Evolutionary conservation across 2,797 vertebrate genomes (phyloP).

Genomic region (Heterohyrax brucei): DNA sequence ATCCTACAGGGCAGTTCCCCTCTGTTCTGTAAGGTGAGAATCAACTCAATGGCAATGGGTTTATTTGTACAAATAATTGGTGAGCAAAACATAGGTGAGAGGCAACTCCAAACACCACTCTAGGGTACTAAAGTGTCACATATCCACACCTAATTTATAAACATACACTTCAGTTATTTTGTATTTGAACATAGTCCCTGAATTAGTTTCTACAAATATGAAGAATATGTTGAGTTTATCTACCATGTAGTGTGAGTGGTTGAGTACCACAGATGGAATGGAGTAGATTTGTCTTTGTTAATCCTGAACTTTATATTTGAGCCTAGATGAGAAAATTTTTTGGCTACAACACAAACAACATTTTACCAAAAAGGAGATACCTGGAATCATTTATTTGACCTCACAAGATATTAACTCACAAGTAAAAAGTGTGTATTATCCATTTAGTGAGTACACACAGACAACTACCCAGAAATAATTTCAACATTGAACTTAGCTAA

Average conservation of each 20-base stretch:
- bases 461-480: neutral
- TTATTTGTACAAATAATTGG: conserved; percentile 18
- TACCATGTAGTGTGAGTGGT: neutral
- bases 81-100: neutral
- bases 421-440: neutral
- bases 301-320: conserved; percentile 3
- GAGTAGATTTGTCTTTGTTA: neutral
- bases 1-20: no score
- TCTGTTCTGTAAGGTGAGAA: no score
- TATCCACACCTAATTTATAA: neutral
- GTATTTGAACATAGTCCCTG: neutral
- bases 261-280: neutral
- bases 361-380: neutral
- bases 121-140: neutral
- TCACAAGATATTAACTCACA: neutral
- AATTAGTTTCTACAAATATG: neutral
- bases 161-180: neutral
- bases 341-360: neutral
- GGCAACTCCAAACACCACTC: neutral
- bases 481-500: neutral
- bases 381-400: neutral
- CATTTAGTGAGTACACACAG: neutral
- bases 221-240: conserved; percentile 24
- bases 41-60: no score
- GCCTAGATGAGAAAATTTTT: conserved; percentile 9